Evolutionary conservation across 2,888 invertebrate genomes (phyloP), one percentile per base, ranked within the genome.

Genomic region (Hylaea fasciaria): DNA sequence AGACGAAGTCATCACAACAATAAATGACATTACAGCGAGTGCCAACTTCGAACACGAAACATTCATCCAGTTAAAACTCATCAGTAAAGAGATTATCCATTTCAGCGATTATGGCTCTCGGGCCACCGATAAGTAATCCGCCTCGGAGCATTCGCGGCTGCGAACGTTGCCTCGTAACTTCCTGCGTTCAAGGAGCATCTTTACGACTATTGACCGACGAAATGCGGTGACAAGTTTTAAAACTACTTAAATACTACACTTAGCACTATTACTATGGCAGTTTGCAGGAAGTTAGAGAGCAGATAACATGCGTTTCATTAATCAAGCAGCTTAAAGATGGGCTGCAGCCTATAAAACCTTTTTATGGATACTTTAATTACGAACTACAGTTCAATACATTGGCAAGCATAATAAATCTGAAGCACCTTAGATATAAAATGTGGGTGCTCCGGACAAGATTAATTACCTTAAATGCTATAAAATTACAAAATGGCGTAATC

Each of bases 281-380:
- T 88, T 81, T 81, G 86, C 84, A 84, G 84, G 85, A 87, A 86
- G 86, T 85, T 80, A 85, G 84, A 85, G 82, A 86, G 86, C 85
- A 78, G 69, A 82, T 81, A 81, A 87, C 83, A 81, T 79, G 80
- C 84, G 83, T 83, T 82, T 81, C 80, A 74, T 74, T 69, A 62
- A 86, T 86, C 86, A 87, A 89, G 86, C 89, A 89, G 87, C 87
- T 86, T 81, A 71, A 47, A 62, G 71, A 71, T 77, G 71, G 77
- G 78, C 82, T 82, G 82, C 81, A 69, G 74, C 77, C 72, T 69
- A 59, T 55, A 66, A 64, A 67, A 61, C 45, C 51, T 10, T 52
- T 41, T 52, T 48, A 58, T 58, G 0, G 43, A 48, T 43, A 47
- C 65, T 58, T n/a, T n/a, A n/a, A n/a, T n/a, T 62, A 69, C 44